Evolutionary conservation across 2,888 invertebrate species (phyloP).

Genomic region (Dusona sp.): DNA sequence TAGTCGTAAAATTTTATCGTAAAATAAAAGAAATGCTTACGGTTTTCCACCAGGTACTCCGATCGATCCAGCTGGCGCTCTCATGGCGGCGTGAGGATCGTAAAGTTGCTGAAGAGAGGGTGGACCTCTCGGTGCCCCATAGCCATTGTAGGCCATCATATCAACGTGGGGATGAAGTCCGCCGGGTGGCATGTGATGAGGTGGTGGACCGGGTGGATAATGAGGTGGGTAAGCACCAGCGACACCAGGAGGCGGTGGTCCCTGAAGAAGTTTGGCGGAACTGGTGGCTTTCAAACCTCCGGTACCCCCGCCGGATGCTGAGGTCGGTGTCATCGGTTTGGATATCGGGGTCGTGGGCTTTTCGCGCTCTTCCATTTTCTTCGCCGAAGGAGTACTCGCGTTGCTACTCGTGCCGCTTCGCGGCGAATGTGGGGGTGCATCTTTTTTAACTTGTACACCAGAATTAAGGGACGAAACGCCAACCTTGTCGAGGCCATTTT

Average conservation of each 20-base stretch:
- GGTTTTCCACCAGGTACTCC: slow-evolving; percentile 93
- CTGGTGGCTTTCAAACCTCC: slow-evolving; percentile 80
- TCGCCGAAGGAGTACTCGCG: slow-evolving; percentile 94
- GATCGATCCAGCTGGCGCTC: slow-evolving; percentile 87
- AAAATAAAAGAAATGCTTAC: too few relatives aligned
- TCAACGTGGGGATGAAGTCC: slow-evolving; percentile 87
- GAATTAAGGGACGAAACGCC: slow-evolving; percentile 81
- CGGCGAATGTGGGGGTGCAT: slow-evolving; percentile 83
- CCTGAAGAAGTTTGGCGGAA: slow-evolving; percentile 83
- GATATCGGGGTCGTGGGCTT: slow-evolving; percentile 96
- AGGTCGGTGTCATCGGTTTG: slow-evolving; percentile 94
- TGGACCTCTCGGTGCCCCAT: slow-evolving; percentile 87
- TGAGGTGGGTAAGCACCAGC: slow-evolving; percentile 83
- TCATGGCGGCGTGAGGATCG: slow-evolving; percentile 88
- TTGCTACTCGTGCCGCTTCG: slow-evolving; percentile 95
- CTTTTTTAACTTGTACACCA: slow-evolving; percentile 82
- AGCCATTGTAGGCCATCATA: slow-evolving; percentile 88
- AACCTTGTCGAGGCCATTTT: slow-evolving; percentile 93
- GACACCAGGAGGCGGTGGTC: slow-evolving; percentile 84
- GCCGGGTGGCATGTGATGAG: slow-evolving; percentile 87
- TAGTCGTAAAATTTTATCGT: too few relatives aligned
- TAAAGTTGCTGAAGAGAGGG: slow-evolving; percentile 87
- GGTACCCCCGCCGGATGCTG: slow-evolving; percentile 85
- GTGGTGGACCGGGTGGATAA: slow-evolving; percentile 86
- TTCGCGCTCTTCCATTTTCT: slow-evolving; percentile 91